These are phyloP conservation scores for Corythornis leucogaster DNA, from an alignment of 2,797 vertebrate species.

Conservation along the genomic window DNA sequence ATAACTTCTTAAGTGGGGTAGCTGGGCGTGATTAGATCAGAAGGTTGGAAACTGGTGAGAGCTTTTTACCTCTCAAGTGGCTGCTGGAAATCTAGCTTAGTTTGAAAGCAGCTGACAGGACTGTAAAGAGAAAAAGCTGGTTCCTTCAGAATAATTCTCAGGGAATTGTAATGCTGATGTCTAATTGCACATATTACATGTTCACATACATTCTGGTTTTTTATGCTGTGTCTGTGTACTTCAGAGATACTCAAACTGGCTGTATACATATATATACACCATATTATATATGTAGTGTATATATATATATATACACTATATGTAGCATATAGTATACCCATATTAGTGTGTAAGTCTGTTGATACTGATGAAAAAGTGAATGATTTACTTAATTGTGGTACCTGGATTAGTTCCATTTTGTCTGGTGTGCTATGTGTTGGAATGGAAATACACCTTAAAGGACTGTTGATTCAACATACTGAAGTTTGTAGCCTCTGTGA, in stretches of 20 bases:
- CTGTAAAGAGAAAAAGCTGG: background rate
- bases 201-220: background rate
- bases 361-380: background rate
- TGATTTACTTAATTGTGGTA: background rate
- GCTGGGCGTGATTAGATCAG: constrained; percentile 16
- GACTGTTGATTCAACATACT: background rate
- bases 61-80: background rate
- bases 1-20: background rate
- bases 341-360: background rate
- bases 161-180: background rate
- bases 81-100: background rate
- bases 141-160: background rate
- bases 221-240: background rate
- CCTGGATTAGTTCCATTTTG: background rate
- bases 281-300: too few relatives aligned
- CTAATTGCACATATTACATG: background rate
- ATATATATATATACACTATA: too few relatives aligned
- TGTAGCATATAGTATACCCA: background rate
- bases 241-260: background rate
- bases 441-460: background rate
- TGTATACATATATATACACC: background rate
- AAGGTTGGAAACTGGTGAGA: constrained; percentile 1
- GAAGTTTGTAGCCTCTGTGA: background rate
- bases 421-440: background rate
- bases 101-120: background rate